Evolutionary conservation across 2,797 vertebrate genomes (phyloP).

Genomic region (Phyllotis vaccarum): DNA sequence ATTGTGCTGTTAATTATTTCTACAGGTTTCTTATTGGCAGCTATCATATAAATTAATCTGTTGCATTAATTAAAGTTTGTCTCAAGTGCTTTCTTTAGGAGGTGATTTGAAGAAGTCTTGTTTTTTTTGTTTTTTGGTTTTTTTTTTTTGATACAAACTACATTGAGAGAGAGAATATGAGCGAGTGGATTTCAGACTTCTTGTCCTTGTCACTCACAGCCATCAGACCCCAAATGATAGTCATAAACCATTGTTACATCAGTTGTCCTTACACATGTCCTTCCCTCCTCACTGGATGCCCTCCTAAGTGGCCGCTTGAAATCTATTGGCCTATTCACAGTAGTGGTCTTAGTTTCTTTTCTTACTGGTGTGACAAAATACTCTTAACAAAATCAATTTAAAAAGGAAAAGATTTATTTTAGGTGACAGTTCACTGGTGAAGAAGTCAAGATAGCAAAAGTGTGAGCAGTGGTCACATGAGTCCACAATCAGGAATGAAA

Average conservation of each 20-base stretch:
- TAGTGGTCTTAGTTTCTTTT: slow-evolving; percentile 1
- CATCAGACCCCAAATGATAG: not conserved
- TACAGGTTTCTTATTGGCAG: not conserved
- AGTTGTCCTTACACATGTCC: not conserved
- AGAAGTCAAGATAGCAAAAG: not conserved
- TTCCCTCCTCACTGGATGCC: not conserved
- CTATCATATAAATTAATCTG: slow-evolving; percentile 17
- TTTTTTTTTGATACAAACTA: slow-evolving; percentile 25
- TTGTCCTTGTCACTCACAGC: not conserved
- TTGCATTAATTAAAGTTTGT: slow-evolving; percentile 36
- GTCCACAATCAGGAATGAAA: not conserved
- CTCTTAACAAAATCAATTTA: not conserved
- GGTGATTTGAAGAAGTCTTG: not conserved
- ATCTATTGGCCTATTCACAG: slow-evolving; percentile 33
- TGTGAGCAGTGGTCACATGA: not conserved
- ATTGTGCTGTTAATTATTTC: slow-evolving; percentile 46
- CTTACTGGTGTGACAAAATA: not conserved
- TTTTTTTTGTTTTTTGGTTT: no score
- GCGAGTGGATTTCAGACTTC: not conserved
- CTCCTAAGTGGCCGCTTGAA: not conserved
- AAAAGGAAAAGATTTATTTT: not conserved
- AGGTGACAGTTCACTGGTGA: not conserved
- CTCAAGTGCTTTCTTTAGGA: slow-evolving; percentile 51
- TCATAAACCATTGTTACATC: not conserved
- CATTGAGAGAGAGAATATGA: not conserved